Percentiles rank a stretch among this genome's conserved stretches.
phyloP scores from a whole-genome alignment of 2,888 invertebrate genomes.

The Colletes collaris region DNA sequence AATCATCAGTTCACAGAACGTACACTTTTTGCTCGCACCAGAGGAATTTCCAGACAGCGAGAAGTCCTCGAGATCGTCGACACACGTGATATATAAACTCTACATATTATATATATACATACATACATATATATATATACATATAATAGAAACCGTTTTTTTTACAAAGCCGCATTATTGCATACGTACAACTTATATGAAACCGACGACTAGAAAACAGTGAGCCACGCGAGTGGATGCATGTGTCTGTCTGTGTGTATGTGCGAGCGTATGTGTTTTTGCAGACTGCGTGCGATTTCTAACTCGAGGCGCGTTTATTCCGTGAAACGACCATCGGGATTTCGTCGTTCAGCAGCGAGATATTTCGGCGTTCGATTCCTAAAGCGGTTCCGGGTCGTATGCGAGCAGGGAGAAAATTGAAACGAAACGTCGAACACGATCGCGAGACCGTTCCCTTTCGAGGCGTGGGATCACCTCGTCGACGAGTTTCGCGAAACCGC shows the following conservation, averaged over 20 bases:
- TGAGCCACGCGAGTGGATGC: constrained; percentile 42
- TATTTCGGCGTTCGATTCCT: constrained; percentile 15
- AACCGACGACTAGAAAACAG: constrained; percentile 36
- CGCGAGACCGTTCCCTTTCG: no score
- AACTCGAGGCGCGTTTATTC: neutral
- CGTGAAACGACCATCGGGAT: constrained; percentile 10
- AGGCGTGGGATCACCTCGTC: neutral
- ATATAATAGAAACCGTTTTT: constrained; percentile 54
- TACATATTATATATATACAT: constrained; percentile 40
- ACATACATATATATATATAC: constrained; percentile 28
- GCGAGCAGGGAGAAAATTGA: neutral
- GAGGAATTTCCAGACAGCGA: constrained; percentile 13
- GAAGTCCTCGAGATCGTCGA: constrained; percentile 48
- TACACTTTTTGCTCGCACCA: neutral
- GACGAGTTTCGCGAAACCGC: constrained; percentile 35
- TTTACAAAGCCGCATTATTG: constrained; percentile 58
- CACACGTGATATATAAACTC: constrained; percentile 60
- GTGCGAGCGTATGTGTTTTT: neutral
- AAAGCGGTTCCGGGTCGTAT: constrained; percentile 5
- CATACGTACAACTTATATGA: constrained; percentile 51
- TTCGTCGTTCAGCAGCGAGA: constrained; percentile 22
- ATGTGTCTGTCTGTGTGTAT: constrained; percentile 24
- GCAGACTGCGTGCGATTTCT: constrained; percentile 17
- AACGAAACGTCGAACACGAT: neutral
- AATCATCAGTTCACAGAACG: neutral